Conservation (phyloP, 2,888 invertebrate species). For the Prenolepis imparis region DNA sequence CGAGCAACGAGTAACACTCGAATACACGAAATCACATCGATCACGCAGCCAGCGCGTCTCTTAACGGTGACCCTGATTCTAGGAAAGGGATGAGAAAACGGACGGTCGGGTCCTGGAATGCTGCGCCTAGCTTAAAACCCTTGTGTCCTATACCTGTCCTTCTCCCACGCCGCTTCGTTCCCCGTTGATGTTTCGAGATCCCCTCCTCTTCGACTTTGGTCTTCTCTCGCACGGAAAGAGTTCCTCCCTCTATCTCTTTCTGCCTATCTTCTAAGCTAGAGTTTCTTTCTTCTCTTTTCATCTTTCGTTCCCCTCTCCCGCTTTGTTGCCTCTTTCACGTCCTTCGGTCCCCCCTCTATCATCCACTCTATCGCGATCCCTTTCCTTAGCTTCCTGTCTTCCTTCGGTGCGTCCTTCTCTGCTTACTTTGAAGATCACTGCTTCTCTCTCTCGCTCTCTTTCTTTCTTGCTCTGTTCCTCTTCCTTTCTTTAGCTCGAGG, state of each 20-base stretch:
- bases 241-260: slow-evolving; percentile 55
- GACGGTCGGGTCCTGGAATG: slow-evolving; percentile 78
- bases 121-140: slow-evolving; percentile 72
- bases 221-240: slow-evolving; percentile 43
- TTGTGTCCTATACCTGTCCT: slow-evolving; percentile 30
- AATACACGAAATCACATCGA: slow-evolving; percentile 43
- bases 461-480: slow-evolving; percentile 34
- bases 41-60: slow-evolving; percentile 22
- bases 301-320: slow-evolving; percentile 20
- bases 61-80: slow-evolving; percentile 71
- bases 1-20: slow-evolving; percentile 18
- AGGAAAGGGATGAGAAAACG: slow-evolving; percentile 74
- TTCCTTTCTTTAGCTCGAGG: slow-evolving; percentile 54
- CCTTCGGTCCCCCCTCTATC: slow-evolving; percentile 5
- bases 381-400: slow-evolving; percentile 50
- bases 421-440: slow-evolving; percentile 19
- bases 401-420: slow-evolving; percentile 33
- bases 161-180: slow-evolving; percentile 35
- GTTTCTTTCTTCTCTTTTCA: slow-evolving; percentile 52
- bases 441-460: slow-evolving; percentile 30
- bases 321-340: slow-evolving; percentile 29
- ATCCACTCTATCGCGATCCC: slow-evolving; percentile 31
- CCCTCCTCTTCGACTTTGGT: slow-evolving; percentile 10
- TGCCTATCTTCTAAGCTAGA: slow-evolving; percentile 50
- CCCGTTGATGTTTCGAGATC: slow-evolving; percentile 19